phyloP scores from a whole-genome alignment of 2,113 vertebrate species.

The Pseudorasbora parva region DNA sequence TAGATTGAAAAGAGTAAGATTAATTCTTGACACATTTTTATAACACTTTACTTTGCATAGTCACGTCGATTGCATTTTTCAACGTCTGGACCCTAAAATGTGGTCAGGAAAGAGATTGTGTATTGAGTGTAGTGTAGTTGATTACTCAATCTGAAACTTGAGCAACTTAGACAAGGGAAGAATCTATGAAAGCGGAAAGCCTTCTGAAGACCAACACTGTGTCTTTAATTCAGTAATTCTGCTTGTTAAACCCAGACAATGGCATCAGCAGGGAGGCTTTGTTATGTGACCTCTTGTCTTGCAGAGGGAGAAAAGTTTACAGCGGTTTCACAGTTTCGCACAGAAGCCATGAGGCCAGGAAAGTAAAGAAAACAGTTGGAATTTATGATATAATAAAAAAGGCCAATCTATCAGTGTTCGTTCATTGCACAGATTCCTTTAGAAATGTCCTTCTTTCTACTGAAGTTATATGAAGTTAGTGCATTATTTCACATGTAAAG shows the following conservation, averaged over 20 bases:
- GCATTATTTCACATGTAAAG: not conserved
- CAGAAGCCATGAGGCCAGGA: not conserved
- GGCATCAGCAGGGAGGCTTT: conserved; percentile 66
- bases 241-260: conserved; percentile 66
- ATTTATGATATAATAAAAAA: not conserved
- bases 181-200: not conserved
- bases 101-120: not conserved
- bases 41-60: not conserved
- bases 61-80: not conserved
- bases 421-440: not conserved
- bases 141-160: not conserved
- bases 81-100: not conserved
- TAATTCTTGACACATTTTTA: not conserved
- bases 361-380: not conserved
- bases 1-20: not conserved
- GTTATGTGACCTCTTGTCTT: conserved; percentile 63
- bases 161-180: not conserved
- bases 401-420: not conserved
- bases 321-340: not conserved
- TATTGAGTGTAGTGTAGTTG: not conserved
- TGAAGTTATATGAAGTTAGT: not conserved
- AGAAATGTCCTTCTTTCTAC: not conserved
- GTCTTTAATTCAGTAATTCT: conserved; percentile 55
- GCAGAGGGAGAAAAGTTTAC: conserved; percentile 48
- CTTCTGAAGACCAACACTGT: not conserved